These are phyloP conservation scores for Idaea biselata DNA, from an alignment of 2,888 invertebrate genomes.

Conservation along the genomic window DNA sequence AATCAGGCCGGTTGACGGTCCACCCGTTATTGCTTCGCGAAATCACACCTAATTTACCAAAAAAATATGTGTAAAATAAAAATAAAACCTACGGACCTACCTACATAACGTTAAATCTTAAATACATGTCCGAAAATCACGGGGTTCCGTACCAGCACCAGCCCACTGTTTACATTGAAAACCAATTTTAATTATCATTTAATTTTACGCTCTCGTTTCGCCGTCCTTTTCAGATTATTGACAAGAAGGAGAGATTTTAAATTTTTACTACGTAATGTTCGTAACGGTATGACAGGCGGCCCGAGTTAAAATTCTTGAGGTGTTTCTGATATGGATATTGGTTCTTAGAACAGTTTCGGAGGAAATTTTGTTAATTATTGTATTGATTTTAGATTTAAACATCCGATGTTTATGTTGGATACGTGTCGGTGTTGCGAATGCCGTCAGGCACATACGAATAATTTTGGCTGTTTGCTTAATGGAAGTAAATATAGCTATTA, in stretches of 20 bases:
- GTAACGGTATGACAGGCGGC: slow-evolving; percentile 41
- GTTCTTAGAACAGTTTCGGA: slow-evolving; percentile 34
- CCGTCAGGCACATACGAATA: not conserved
- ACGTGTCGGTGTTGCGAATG: slow-evolving; percentile 4
- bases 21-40: slow-evolving; percentile 31
- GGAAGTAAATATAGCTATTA: not conserved
- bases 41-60: slow-evolving; percentile 32
- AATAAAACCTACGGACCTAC: slow-evolving; percentile 17
- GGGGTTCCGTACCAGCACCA: slow-evolving; percentile 28
- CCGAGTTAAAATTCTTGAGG: slow-evolving; percentile 33
- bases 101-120: slow-evolving; percentile 35
- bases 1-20: slow-evolving; percentile 49
- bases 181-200: slow-evolving; percentile 62
- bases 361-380: slow-evolving; percentile 24
- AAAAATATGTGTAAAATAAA: slow-evolving; percentile 36
- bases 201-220: slow-evolving; percentile 47
- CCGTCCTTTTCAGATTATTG: slow-evolving; percentile 33
- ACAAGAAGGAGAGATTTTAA: slow-evolving; percentile 54
- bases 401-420: slow-evolving; percentile 27
- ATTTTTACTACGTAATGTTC: slow-evolving; percentile 62
- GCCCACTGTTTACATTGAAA: slow-evolving; percentile 60
- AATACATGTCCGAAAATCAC: slow-evolving; percentile 43
- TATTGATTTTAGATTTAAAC: slow-evolving; percentile 22
- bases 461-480: not conserved
- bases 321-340: slow-evolving; percentile 34